Conservation (phyloP, 1,140 invertebrate genomes). For the Drosophila ercepeae region DNA sequence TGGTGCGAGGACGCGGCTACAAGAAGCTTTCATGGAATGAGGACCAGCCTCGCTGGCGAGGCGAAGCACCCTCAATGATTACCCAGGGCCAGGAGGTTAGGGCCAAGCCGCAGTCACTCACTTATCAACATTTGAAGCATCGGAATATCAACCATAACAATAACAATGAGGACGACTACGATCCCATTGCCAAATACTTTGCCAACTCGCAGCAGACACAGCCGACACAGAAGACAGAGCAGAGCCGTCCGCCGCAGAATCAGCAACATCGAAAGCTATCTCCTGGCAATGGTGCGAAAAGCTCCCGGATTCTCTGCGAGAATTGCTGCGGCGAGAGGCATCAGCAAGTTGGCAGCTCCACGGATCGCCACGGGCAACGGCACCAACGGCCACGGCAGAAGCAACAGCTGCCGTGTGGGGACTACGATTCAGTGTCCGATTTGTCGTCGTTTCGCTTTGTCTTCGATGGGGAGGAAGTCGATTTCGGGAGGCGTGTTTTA, state of each 20-base stretch:
- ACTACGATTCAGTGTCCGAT: slow-evolving; percentile 80
- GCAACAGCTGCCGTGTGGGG: slow-evolving; percentile 46
- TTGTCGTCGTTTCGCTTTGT: slow-evolving; percentile 83
- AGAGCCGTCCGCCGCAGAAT: slow-evolving; percentile 3
- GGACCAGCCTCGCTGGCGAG: slow-evolving; percentile 9
- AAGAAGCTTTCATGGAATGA: slow-evolving; percentile 56
- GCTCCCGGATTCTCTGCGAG: slow-evolving; percentile 71
- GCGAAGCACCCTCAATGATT: slow-evolving; percentile 23
- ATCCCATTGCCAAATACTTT: slow-evolving; percentile 56
- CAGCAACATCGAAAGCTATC: slow-evolving; percentile 46
- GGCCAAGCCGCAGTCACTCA: slow-evolving; percentile 18
- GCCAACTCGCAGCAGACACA: slow-evolving; percentile 35
- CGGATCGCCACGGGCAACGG: slow-evolving; percentile 23
- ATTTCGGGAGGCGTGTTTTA: slow-evolving; percentile 46
- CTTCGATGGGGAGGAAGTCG: slow-evolving; percentile 72
- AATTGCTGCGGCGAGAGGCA: slow-evolving; percentile 73
- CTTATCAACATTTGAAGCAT: slow-evolving; percentile 33
- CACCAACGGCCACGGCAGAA: slow-evolving; percentile 19
- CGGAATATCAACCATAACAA: slow-evolving; percentile 24
- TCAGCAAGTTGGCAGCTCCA: slow-evolving; percentile 56
- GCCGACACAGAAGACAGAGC: slow-evolving; percentile 36
- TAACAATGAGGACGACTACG: slow-evolving; percentile 40
- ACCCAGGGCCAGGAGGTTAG: slow-evolving; percentile 37
- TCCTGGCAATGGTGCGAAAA: slow-evolving; percentile 53
- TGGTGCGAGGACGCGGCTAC: slow-evolving; percentile 40